These are phyloP conservation scores for Diabrotica balteata DNA, from an alignment of 2,888 invertebrate species.

Conservation along the genomic window DNA sequence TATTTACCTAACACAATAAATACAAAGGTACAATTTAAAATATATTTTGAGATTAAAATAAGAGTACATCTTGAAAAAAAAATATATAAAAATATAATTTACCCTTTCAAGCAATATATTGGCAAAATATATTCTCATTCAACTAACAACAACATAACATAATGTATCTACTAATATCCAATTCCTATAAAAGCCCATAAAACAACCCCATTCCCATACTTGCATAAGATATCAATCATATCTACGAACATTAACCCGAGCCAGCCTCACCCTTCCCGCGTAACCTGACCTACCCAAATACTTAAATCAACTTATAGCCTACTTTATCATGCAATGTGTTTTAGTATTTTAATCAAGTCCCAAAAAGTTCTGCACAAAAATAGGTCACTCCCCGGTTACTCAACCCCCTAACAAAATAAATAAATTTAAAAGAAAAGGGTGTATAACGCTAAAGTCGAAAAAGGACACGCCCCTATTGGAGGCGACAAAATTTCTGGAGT, in stretches of 20 bases:
- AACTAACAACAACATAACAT: too few species aligned
- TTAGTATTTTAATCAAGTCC: constrained; percentile 18
- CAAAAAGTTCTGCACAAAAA: constrained; percentile 6
- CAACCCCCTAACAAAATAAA: neutral
- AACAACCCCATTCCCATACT: constrained; percentile 4
- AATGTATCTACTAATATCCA: neutral
- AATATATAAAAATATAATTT: too few species aligned
- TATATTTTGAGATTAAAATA: too few species aligned
- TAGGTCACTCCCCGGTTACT: constrained; percentile 13
- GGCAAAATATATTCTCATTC: too few species aligned
- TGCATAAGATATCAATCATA: constrained; percentile 9
- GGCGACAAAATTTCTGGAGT: neutral
- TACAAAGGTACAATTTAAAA: too few species aligned
- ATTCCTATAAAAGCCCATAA: constrained; percentile 1
- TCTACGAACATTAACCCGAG: constrained; percentile 3
- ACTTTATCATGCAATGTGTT: constrained; percentile 16
- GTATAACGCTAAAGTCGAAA: neutral
- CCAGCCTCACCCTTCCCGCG: constrained; percentile 22
- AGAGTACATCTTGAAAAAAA: too few species aligned
- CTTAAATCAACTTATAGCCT: constrained; percentile 13
- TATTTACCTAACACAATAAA: too few species aligned
- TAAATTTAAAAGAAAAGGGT: constrained; percentile 7
- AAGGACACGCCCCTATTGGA: neutral
- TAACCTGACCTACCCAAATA: constrained; percentile 24
- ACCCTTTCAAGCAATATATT: too few species aligned